phyloP scores from a whole-genome alignment of 2,797 vertebrate species.

The Lepidocolaptes lacrymiger region DNA sequence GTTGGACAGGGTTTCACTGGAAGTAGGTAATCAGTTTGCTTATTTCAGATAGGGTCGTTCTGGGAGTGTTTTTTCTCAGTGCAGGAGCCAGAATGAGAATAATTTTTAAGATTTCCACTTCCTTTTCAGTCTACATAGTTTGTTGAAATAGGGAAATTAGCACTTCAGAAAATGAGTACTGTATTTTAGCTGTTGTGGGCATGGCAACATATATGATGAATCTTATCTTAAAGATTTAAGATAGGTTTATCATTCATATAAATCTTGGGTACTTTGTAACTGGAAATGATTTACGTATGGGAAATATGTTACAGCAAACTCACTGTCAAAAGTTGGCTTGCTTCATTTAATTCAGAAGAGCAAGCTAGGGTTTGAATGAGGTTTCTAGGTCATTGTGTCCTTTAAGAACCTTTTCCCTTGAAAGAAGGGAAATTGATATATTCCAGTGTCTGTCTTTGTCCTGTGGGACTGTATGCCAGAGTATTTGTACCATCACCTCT shows the following conservation, averaged over 20 bases:
- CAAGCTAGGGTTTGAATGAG: conserved; percentile 18
- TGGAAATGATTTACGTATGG: not conserved
- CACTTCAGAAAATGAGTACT: not conserved
- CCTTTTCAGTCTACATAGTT: not conserved
- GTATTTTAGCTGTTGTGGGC: not conserved
- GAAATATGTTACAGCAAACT: not conserved
- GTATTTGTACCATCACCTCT: not conserved
- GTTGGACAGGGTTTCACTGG: not conserved
- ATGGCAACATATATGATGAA: not conserved
- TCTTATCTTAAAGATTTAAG: not conserved
- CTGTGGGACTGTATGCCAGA: not conserved
- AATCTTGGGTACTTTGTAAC: conserved; percentile 28
- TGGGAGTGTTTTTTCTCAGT: not conserved
- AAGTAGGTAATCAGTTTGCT: not conserved
- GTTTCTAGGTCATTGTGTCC: conserved; percentile 53
- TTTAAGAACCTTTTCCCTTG: conserved; percentile 34
- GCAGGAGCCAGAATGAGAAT: not conserved
- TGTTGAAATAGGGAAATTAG: conserved; percentile 30
- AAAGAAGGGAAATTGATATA: conserved; percentile 19
- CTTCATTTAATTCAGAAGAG: conserved; percentile 1
- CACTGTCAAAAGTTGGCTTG: not conserved
- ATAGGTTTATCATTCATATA: conserved; percentile 41
- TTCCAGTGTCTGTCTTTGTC: not conserved
- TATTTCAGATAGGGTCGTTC: not conserved
- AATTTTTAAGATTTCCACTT: conserved; percentile 28